Conservation (phyloP, 2,888 invertebrate genomes). For the Unio pictorum region DNA sequence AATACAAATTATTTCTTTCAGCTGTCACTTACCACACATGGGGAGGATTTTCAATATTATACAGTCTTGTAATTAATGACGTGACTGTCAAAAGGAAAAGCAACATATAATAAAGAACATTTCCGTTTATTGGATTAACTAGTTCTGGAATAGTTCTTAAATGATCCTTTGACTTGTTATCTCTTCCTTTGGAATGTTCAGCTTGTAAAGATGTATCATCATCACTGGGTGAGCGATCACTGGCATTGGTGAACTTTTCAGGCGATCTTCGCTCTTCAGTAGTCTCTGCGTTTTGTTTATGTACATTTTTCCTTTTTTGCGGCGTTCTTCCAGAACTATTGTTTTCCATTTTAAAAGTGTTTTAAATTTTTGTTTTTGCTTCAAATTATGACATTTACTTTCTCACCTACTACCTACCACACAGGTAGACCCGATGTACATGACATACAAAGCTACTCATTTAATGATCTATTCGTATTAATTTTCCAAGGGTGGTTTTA, state of each 20-base stretch:
- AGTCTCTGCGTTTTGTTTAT: not conserved
- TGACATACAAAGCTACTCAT: too few species aligned
- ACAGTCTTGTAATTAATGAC: slow-evolving; percentile 85
- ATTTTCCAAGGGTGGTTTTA: too few species aligned
- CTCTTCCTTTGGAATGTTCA: not conserved
- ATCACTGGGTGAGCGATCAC: not conserved
- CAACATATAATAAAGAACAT: slow-evolving; percentile 29
- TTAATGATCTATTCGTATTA: too few species aligned
- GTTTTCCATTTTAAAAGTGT: too few species aligned
- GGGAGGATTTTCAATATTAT: slow-evolving; percentile 91
- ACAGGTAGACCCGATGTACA: too few species aligned
- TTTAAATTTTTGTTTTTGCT: too few species aligned
- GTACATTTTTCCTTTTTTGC: not conserved
- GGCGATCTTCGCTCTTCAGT: not conserved
- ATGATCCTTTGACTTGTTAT: not conserved
- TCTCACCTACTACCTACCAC: too few species aligned
- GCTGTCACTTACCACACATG: slow-evolving; percentile 86
- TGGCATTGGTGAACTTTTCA: not conserved
- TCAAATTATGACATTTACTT: too few species aligned
- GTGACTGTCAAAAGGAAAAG: slow-evolving; percentile 63
- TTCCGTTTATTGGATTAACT: slow-evolving; percentile 9
- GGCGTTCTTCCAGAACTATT: too few species aligned
- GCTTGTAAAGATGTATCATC: not conserved
- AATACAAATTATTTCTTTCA: not conserved
- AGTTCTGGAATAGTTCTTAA: not conserved